Base-by-base conservation (phyloP, 1,140 invertebrate genomes). In the Oncopodura yosiiana region DNA sequence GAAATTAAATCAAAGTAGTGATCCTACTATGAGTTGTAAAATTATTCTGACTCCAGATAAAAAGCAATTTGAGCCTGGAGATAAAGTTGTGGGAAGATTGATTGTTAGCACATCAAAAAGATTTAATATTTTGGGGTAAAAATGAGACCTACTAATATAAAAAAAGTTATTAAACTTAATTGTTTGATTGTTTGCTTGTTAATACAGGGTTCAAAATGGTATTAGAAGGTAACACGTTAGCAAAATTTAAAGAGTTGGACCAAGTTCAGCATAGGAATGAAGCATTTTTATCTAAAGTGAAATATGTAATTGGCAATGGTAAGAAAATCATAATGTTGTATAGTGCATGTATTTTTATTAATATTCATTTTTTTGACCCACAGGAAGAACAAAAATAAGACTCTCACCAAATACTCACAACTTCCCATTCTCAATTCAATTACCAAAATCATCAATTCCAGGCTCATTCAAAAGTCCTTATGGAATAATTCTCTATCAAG, bases 31-130 rank as follows among this genome's bases (percentile, higher is more conserved):
- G 30, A 49, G 37, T n/a, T 49, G 46, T 6, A 36, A 38, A n/a
- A 49, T 49, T 49, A 26, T 37, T 6, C 14, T 49, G 9, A 49
- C 2, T 14, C 21, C 46, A 2, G 46, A 49, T 16, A 49, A 38
- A 26, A 36, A 23, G 24, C 16, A 12, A 0, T 49, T 36, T 26
- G 24, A 49, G 14, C 46, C 34, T 24, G 46, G 46, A 14, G 46
- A 49, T 12, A 49, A 21, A 37, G 23, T 49, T 23, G 3, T 21
- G 11, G 46, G 46, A 2, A 49, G 24, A 24, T 26, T 49, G 16
- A 49, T 26, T 38, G 46, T 49, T n/a, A 49, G 32, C 27, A n/a
- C 46, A 49, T 49, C 46, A 49, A 49, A 49, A 49, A 27, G 46
- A 24, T 4, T 23, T 49, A 9, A 14, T 18, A 14, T 16, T 49